Conservation (phyloP, 2,113 vertebrate genomes). For the Pteropus alecto region DNA sequence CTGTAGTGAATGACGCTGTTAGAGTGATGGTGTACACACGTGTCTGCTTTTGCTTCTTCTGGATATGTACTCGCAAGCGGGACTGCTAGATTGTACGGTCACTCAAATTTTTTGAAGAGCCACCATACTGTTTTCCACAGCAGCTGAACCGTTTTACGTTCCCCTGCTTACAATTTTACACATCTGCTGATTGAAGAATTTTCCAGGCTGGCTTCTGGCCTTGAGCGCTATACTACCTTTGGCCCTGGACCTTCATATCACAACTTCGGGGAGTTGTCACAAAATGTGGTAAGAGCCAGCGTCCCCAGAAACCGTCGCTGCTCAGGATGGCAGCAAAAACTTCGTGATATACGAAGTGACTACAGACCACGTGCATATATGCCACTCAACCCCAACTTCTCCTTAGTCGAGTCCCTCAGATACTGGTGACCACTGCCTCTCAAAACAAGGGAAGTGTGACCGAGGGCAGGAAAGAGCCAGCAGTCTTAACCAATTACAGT, state of each 20-base stretch:
- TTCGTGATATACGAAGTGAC: background rate
- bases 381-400: background rate
- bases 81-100: background rate
- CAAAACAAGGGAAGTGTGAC: background rate
- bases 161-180: too few relatives aligned
- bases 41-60: background rate
- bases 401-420: background rate
- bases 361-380: too few relatives aligned
- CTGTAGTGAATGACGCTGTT: background rate
- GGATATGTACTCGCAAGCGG: background rate
- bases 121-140: background rate
- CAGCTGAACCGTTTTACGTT: accelerated
- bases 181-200: accelerated
- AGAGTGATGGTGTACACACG: accelerated
- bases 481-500: background rate
- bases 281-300: background rate
- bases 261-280: background rate
- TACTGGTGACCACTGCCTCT: background rate
- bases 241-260: background rate
- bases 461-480: background rate
- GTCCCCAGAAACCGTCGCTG: background rate
- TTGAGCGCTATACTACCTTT: background rate
- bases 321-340: accelerated
- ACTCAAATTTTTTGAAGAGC: background rate
- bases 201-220: background rate